Evolutionary conservation across 2,888 invertebrate genomes (phyloP).

Genomic region (Argyresthia goedartella): DNA sequence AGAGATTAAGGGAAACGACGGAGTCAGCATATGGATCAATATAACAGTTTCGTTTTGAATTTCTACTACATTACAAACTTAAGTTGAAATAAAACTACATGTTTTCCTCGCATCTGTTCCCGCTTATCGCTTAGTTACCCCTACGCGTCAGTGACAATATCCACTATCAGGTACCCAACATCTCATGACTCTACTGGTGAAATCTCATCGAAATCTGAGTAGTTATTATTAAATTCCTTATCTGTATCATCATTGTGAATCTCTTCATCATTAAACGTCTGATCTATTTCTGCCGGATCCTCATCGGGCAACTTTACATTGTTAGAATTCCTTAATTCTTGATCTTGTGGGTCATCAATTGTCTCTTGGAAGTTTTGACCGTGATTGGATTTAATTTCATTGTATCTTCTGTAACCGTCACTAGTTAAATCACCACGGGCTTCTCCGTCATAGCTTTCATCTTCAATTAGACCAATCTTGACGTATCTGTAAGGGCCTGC

Average conservation of each 20-base stretch:
- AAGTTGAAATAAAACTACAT: no score
- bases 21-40: no score
- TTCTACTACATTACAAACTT: no score
- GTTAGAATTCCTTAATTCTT: constrained; percentile 17
- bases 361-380: constrained; percentile 16
- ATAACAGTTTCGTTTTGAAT: no score
- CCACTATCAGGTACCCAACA: no score
- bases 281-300: constrained; percentile 24
- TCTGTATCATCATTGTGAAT: constrained; percentile 34
- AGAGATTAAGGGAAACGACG: no score
- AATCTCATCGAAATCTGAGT: background rate
- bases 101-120: no score
- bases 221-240: background rate
- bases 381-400: constrained; percentile 28
- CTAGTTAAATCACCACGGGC: constrained; percentile 15
- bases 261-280: constrained; percentile 34
- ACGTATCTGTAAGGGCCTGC: constrained; percentile 9
- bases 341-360: constrained; percentile 17
- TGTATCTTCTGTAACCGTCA: constrained; percentile 20
- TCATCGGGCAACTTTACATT: constrained; percentile 13
- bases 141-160: no score
- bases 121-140: no score
- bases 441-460: constrained; percentile 14
- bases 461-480: constrained; percentile 2
- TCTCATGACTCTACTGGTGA: background rate